Conservation (phyloP, 1,140 invertebrate genomes). For the Papilio dardanus region DNA sequence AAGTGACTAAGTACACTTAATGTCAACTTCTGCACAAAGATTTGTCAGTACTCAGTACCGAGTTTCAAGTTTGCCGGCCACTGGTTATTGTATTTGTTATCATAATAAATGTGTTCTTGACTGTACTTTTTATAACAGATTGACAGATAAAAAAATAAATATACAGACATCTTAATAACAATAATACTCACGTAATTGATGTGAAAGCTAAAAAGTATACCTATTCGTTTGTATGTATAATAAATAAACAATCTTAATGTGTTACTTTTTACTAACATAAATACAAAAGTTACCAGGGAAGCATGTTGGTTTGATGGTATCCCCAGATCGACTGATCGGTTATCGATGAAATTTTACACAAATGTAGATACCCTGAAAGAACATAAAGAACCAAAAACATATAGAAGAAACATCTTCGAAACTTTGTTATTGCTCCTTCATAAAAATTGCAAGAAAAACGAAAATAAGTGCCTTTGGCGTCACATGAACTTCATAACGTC, state of each 20-base stretch:
- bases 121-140: neutral
- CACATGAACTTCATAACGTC: neutral
- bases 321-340: no score
- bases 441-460: no score
- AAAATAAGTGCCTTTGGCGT: neutral
- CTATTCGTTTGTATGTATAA: no score
- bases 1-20: neutral
- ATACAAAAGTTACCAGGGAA: no score
- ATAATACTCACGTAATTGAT: neutral
- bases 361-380: no score
- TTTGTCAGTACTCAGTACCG: constrained; percentile 17
- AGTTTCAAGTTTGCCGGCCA: constrained; percentile 8
- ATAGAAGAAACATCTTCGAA: no score
- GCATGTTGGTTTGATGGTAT: no score
- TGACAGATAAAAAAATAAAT: neutral
- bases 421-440: no score
- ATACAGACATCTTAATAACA: neutral
- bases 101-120: constrained; percentile 3
- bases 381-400: no score
- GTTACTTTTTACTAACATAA: no score
- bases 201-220: neutral
- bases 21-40: neutral
- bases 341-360: no score
- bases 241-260: no score
- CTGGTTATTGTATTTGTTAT: constrained; percentile 22